Conservation (phyloP, 2,888 invertebrate genomes). For the Chalcis sispes region DNA sequence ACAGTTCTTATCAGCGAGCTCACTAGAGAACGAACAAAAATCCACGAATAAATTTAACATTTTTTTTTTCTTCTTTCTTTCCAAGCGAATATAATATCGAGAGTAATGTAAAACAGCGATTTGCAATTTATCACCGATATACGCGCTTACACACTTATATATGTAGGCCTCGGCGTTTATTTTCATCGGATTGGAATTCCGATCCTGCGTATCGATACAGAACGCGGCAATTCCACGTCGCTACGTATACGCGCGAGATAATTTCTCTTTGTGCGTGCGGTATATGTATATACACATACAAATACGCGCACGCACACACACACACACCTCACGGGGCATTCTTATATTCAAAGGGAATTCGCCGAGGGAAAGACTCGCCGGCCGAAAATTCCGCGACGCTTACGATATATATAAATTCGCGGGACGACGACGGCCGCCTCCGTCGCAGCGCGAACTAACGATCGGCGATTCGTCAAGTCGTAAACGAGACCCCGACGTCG, state of each 20-base stretch:
- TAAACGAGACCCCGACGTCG: slow-evolving; percentile 59
- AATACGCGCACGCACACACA: not conserved
- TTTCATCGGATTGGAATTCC: slow-evolving; percentile 50
- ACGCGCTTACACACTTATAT: not conserved
- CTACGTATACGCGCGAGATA: slow-evolving; percentile 43
- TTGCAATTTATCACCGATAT: slow-evolving; percentile 52
- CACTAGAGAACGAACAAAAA: no score
- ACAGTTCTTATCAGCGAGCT: slow-evolving; percentile 6
- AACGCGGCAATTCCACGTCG: slow-evolving; percentile 48
- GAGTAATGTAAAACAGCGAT: slow-evolving; percentile 45
- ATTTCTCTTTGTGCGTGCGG: slow-evolving; percentile 43
- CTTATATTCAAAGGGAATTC: not conserved
- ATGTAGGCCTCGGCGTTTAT: slow-evolving; percentile 39
- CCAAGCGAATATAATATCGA: slow-evolving; percentile 35
- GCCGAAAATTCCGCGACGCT: slow-evolving; percentile 31
- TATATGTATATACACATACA: no score
- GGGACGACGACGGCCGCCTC: no score
- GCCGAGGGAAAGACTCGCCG: not conserved
- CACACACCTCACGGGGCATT: not conserved
- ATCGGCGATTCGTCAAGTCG: slow-evolving; percentile 64
- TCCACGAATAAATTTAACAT: no score
- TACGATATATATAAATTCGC: slow-evolving; percentile 26
- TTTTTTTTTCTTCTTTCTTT: no score
- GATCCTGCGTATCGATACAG: slow-evolving; percentile 48
- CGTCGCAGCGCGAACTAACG: slow-evolving; percentile 60